phyloP scores from a whole-genome alignment of 2,888 invertebrate genomes.

The Tetragonula carbonaria region DNA sequence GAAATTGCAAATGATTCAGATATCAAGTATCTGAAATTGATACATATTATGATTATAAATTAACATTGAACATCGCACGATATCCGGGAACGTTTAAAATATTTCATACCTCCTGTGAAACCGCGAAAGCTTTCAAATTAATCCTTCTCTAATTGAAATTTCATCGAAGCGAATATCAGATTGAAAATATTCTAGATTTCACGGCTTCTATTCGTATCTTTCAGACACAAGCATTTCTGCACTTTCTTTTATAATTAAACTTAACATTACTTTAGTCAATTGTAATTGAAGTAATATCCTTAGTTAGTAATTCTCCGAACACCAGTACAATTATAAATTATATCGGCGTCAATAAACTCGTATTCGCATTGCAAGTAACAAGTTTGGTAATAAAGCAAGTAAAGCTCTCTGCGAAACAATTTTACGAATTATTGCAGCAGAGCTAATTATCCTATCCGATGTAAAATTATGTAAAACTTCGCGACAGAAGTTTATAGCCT shows the following conservation, averaged over 20 bases:
- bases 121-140: not conserved
- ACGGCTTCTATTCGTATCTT: not conserved
- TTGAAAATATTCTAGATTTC: not conserved
- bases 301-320: not conserved
- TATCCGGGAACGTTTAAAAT: conserved; percentile 1
- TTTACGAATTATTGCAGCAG: not conserved
- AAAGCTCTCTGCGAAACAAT: not conserved
- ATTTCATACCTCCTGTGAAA: not conserved
- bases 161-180: not conserved
- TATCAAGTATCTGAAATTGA: not conserved
- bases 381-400: not conserved
- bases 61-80: not conserved
- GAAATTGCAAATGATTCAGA: not conserved
- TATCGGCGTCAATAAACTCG: not conserved
- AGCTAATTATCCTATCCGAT: not conserved
- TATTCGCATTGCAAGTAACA: not conserved
- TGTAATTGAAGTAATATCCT: too few relatives aligned
- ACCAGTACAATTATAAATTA: not conserved
- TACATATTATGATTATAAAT: not conserved
- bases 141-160: not conserved
- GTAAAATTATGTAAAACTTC: not conserved
- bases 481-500: not conserved
- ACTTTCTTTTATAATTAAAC: not conserved
- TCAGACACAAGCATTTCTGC: not conserved
- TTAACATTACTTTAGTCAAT: not conserved